Evolutionary conservation across 2,888 invertebrate species (phyloP), one percentile per base, ranked within the genome.

Genomic region (Zeuzera pyrina): DNA sequence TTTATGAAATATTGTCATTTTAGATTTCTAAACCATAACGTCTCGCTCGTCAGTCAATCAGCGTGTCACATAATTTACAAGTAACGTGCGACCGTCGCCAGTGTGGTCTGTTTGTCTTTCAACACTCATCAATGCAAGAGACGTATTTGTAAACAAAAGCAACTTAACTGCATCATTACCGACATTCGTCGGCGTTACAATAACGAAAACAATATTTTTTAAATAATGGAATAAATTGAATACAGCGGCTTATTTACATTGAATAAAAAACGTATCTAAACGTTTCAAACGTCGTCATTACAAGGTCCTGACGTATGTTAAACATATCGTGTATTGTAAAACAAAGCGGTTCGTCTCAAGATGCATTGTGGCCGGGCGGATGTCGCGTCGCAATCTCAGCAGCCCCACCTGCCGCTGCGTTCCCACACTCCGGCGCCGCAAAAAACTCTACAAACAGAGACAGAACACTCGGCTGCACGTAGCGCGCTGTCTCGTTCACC

Each of bases 401-500:
- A 66, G 73, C 70, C 77, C 79, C 83, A 83, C 83, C 83, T 83
- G 83, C 83, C 76, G 71, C 65, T 51, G 63, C 66, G 81, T 83
- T 83, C 83, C 83, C 83, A 83, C 83, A 83, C 83, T 83, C 81
- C 73, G 70, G 74, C 79, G 79, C 78, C 77, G 81, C 78, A 81
- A 83, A 83, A 81, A 83, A 83, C 76, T 55, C 56, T 69, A 48
- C 54, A 54, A 76, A 77, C 52, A 55, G 70, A 66, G 78, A 77
- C 60, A 43, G 41, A 37, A 38, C 43, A 42, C 43, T 41, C 42
- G 41, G 51, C 52, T 44, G 46, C 41, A 41, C 42, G 59, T 67
- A 66, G 64, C 59, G 64, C 67, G 49, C 61, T 44, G 35, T 74
- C 78, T 49, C 63, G 36, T 65, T 73, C 63, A 35, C 63, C 32